These are phyloP conservation scores for Pogonus chalceus DNA, from an alignment of 1,140 invertebrate species.

Conservation along the genomic window DNA sequence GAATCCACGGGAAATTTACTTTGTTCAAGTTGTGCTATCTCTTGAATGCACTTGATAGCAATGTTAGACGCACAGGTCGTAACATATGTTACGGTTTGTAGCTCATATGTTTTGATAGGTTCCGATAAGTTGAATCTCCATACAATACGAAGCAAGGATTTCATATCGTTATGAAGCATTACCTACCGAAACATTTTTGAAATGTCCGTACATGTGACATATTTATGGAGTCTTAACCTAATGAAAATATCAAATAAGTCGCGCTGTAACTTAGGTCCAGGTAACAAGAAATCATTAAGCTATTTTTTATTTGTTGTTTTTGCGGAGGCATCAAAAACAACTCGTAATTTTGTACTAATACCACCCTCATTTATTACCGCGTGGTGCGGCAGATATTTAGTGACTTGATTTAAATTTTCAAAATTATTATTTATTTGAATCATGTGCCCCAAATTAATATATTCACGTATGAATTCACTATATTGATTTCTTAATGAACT, in stretches of 20 bases:
- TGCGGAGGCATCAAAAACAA: constrained; percentile 32
- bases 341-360: constrained; percentile 26
- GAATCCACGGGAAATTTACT: constrained; percentile 25
- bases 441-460: constrained; percentile 23
- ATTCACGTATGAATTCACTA: constrained; percentile 25
- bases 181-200: constrained; percentile 36
- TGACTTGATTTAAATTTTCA: constrained; percentile 3
- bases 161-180: constrained; percentile 20
- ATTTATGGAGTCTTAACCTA: constrained; percentile 24
- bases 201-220: constrained; percentile 29
- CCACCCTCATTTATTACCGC: constrained; percentile 26
- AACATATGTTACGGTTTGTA: constrained; percentile 33
- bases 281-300: constrained; percentile 26
- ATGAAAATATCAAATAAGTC: constrained; percentile 33
- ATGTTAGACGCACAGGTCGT: constrained; percentile 26
- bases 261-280: constrained; percentile 31
- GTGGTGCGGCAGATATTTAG: constrained; percentile 36
- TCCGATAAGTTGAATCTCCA: constrained; percentile 25
- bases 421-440: constrained; percentile 14
- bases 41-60: constrained; percentile 22
- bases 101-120: constrained; percentile 21
- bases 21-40: constrained; percentile 22
- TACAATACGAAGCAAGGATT: constrained; percentile 29
- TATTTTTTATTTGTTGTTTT: constrained; percentile 23
- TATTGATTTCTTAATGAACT: too few species aligned